These are phyloP conservation scores for Antedon mediterranea DNA, from an alignment of 53 echinoderm and acorn worm species.

Conservation along the genomic window DNA sequence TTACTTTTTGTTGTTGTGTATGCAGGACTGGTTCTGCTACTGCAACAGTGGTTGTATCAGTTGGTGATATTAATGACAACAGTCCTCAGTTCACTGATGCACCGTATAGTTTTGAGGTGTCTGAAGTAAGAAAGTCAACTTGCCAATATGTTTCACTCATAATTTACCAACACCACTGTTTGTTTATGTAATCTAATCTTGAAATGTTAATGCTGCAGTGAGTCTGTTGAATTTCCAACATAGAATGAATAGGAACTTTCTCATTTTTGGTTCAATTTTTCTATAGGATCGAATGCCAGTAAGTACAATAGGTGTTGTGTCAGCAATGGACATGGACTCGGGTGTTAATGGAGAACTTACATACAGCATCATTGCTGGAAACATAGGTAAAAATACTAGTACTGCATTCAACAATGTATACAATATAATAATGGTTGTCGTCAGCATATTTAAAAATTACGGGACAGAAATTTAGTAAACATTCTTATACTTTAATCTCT, in stretches of 20 bases:
- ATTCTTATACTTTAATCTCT: no score
- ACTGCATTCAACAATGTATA: no score
- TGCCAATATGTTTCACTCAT: no score
- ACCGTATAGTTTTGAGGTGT: slow-evolving; percentile 24
- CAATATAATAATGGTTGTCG: no score
- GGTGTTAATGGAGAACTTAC: slow-evolving; percentile 44
- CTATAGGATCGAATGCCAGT: slow-evolving; percentile 41
- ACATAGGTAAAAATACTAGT: slow-evolving; percentile 48
- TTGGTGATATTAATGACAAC: slow-evolving; percentile 73
- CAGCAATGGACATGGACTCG: slow-evolving; percentile 50
- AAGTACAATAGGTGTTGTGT: slow-evolving; percentile 38
- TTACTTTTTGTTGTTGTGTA: neutral
- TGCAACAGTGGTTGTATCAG: slow-evolving; percentile 32
- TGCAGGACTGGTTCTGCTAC: slow-evolving; percentile 33
- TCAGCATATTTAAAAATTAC: no score
- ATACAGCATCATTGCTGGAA: slow-evolving; percentile 63
- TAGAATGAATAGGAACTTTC: no score
- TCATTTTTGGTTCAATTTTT: neutral
- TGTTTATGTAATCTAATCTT: no score
- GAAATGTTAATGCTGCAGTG: no score
- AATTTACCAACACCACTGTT: no score
- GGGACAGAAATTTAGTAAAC: no score
- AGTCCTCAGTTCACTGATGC: slow-evolving; percentile 44
- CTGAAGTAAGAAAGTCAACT: slow-evolving; percentile 43
- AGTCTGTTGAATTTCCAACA: no score